Percentiles rank a stretch among this genome's conserved stretches.
These are phyloP conservation scores for Pteropus alecto DNA, from an alignment of 2,113 vertebrate genomes.

Conservation along the genomic window DNA sequence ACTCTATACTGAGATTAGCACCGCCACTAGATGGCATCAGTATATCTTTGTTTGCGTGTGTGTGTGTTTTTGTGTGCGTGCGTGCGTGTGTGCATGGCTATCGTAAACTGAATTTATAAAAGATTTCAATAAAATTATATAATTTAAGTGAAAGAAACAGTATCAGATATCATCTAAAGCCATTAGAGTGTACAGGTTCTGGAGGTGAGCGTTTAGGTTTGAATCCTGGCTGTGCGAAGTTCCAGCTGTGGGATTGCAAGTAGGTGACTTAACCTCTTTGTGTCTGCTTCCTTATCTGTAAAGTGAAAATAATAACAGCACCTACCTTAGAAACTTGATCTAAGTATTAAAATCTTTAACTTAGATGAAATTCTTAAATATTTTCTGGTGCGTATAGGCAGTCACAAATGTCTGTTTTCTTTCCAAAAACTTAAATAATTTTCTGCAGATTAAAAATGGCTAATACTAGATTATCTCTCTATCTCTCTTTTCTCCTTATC, in stretches of 20 bases:
- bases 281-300: background rate
- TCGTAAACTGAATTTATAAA: background rate
- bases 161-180: background rate
- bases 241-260: background rate
- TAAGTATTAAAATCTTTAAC: background rate
- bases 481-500: background rate
- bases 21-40: constrained; percentile 22
- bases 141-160: background rate
- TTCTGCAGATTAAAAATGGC: background rate
- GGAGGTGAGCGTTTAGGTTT: background rate
- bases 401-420: background rate
- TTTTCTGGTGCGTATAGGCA: background rate
- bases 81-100: too few species aligned
- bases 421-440: background rate
- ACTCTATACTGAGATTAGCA: background rate
- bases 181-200: background rate
- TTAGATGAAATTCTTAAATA: too few species aligned
- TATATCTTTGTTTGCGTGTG: background rate
- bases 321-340: background rate
- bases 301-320: background rate
- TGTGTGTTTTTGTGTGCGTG: background rate
- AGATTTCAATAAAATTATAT: background rate
- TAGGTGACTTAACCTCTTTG: background rate
- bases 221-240: background rate
- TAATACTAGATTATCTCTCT: background rate